These are phyloP conservation scores for Alces alces DNA, from an alignment of 2,113 vertebrate genomes.

Conservation along the genomic window DNA sequence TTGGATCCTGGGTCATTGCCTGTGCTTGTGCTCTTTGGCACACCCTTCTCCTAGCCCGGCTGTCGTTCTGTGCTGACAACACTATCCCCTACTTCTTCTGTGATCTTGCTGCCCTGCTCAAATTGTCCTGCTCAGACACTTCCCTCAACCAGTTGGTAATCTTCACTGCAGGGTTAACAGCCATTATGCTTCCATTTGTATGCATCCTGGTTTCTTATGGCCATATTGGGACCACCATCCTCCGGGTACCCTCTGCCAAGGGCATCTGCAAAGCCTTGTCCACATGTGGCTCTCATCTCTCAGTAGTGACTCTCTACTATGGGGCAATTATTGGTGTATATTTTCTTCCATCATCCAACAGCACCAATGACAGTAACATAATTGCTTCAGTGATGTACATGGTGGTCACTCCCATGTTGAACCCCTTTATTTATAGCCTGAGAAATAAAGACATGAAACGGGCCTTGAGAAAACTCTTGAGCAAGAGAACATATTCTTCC, in stretches of 20 bases:
- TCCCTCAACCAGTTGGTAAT: constrained; percentile 63
- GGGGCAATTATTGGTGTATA: constrained; percentile 67
- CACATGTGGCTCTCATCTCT: constrained; percentile 73
- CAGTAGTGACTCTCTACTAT: constrained; percentile 70
- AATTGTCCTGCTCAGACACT: constrained; percentile 65
- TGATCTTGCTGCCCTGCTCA: constrained; percentile 61
- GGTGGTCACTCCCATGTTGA: constrained; percentile 62
- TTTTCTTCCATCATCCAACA: constrained; percentile 51
- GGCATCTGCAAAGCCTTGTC: constrained; percentile 70
- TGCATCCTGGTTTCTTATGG: constrained; percentile 67
- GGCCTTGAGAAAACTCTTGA: constrained; percentile 52
- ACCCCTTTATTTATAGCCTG: constrained; percentile 71
- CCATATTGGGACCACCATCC: constrained; percentile 55
- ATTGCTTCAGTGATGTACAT: constrained; percentile 68
- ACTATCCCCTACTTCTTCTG: constrained; percentile 63
- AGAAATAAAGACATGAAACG: constrained; percentile 66
- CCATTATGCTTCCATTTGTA: constrained; percentile 59
- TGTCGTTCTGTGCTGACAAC: constrained; percentile 55
- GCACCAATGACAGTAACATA: constrained; percentile 15
- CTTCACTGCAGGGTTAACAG: constrained; percentile 55
- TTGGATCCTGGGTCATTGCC: constrained; percentile 42
- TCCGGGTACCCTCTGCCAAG: constrained; percentile 36
- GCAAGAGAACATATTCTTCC: constrained; percentile 20
- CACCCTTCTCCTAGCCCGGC: neutral
- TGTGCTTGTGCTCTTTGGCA: constrained; percentile 47